A percentile compares a stretch with the other conserved stretches of the same genome.
Evolutionary conservation across 2,797 vertebrate genomes (phyloP).

Genomic region (Calcarius lapponicus): DNA sequence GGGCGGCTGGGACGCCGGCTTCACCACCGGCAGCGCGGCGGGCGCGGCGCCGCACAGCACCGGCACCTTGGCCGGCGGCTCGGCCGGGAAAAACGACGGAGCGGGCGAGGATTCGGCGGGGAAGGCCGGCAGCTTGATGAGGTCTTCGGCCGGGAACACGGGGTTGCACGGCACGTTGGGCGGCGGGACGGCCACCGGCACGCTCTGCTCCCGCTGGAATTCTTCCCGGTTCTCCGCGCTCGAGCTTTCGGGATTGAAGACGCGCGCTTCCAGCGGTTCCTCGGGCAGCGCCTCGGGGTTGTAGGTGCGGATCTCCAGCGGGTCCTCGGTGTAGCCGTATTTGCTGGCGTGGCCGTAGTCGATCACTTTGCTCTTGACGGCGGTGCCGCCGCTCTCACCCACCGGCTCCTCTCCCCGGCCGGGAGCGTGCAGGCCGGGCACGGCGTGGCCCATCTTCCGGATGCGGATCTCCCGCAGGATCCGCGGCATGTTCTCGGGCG

Average conservation of each 20-base stretch:
- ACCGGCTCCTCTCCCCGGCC: conserved; percentile 64
- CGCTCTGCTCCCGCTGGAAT: conserved; percentile 58
- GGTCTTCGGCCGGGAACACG: conserved; percentile 69
- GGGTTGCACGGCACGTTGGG: conserved; percentile 42
- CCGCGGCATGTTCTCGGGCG: conserved; percentile 90
- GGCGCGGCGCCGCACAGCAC: conserved; percentile 54
- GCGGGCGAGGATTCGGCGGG: conserved; percentile 52
- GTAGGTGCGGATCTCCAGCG: conserved; percentile 76
- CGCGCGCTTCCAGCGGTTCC: conserved; percentile 73
- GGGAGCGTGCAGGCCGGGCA: conserved; percentile 40
- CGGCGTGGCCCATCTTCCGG: conserved; percentile 81
- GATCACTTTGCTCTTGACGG: conserved; percentile 86
- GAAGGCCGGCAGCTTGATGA: conserved; percentile 59
- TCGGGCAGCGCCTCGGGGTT: conserved; percentile 46
- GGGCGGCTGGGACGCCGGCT: not conserved
- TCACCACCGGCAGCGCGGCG: conserved; percentile 49
- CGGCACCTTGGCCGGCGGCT: conserved; percentile 68
- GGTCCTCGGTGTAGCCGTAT: conserved; percentile 77
- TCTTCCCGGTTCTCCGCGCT: conserved; percentile 58
- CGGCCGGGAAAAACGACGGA: conserved; percentile 72
- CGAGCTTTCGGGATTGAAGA: conserved; percentile 56
- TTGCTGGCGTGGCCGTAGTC: conserved; percentile 94
- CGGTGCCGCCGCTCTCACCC: not conserved
- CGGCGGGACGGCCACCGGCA: conserved; percentile 18
- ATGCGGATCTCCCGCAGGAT: conserved; percentile 90